Percentiles rank a stretch among this genome's conserved stretches.
These are phyloP conservation scores for Nannobrachium achirus DNA, from an alignment of 2,113 vertebrate genomes.

Conservation along the genomic window DNA sequence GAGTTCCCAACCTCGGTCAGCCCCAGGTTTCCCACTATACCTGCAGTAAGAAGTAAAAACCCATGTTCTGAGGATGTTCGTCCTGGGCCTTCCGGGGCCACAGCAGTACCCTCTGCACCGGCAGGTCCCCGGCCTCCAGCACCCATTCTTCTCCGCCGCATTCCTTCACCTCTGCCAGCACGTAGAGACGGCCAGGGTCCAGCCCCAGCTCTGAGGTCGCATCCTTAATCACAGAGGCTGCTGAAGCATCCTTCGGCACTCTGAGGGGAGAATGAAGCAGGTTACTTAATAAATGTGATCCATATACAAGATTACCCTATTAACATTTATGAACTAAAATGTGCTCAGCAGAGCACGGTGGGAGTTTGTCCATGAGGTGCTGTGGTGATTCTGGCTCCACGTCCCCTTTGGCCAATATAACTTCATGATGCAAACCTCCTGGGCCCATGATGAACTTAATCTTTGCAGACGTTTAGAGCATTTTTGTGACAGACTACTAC, in stretches of 20 bases:
- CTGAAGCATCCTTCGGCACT: constrained; percentile 89
- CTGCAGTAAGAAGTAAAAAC: constrained; percentile 95
- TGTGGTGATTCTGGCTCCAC: too few relatives aligned
- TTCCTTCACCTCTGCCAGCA: constrained; percentile 96
- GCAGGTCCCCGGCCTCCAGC: constrained; percentile 89
- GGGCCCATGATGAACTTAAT: too few relatives aligned
- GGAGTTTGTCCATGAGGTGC: too few relatives aligned
- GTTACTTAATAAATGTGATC: background rate
- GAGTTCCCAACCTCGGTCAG: too few relatives aligned
- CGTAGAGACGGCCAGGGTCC: constrained; percentile 85
- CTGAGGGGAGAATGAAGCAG: constrained; percentile 56
- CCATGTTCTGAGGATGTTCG: constrained; percentile 85
- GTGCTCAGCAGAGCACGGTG: too few relatives aligned
- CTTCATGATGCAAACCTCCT: too few relatives aligned
- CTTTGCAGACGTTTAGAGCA: too few relatives aligned
- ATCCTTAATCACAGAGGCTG: constrained; percentile 87
- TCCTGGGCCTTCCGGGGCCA: constrained; percentile 96
- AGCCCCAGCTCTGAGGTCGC: constrained; percentile 81
- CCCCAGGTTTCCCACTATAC: constrained; percentile 38
- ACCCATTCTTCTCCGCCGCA: constrained; percentile 96
- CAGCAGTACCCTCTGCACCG: constrained; percentile 91
- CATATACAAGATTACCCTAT: background rate
- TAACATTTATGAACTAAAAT: too few relatives aligned
- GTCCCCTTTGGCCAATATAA: too few relatives aligned
- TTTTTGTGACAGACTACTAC: too few relatives aligned